Conservation (phyloP, 2,888 invertebrate species). For the Phorcus lineatus region DNA sequence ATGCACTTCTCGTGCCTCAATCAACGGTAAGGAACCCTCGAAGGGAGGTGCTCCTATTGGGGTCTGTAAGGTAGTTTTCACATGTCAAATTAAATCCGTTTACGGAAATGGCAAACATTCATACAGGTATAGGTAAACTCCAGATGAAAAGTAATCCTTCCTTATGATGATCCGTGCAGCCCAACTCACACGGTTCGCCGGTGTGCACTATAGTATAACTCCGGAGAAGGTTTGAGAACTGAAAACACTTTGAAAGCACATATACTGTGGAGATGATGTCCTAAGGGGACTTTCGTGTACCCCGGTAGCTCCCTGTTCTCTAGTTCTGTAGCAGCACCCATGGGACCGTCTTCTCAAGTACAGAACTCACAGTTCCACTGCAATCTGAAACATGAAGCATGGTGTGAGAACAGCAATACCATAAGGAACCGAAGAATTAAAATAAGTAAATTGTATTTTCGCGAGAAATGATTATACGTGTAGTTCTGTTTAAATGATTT, state of each 20-base stretch:
- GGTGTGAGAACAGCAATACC: too few species aligned
- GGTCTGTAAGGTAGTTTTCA: background rate
- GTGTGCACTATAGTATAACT: background rate
- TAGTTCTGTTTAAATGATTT: too few species aligned
- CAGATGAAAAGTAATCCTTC: too few species aligned
- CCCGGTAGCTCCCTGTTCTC: too few species aligned
- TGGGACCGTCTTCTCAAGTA: background rate
- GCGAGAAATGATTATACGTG: too few species aligned
- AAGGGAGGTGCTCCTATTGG: background rate
- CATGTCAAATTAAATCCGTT: slow-evolving; percentile 10
- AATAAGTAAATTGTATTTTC: too few species aligned
- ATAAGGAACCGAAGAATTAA: too few species aligned
- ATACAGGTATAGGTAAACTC: background rate
- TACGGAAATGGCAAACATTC: background rate
- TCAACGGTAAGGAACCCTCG: background rate
- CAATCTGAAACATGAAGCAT: too few species aligned
- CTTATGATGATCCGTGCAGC: too few species aligned
- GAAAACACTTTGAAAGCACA: background rate
- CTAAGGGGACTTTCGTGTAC: too few species aligned
- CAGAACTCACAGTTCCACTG: too few species aligned
- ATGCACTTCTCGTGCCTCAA: slow-evolving; percentile 8
- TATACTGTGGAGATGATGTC: too few species aligned
- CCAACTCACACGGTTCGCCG: background rate
- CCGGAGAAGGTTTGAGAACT: background rate
- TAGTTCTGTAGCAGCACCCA: background rate